These are phyloP conservation scores for Lacerta viridis DNA, from an alignment of 2,797 vertebrate genomes.

Conservation along the genomic window DNA sequence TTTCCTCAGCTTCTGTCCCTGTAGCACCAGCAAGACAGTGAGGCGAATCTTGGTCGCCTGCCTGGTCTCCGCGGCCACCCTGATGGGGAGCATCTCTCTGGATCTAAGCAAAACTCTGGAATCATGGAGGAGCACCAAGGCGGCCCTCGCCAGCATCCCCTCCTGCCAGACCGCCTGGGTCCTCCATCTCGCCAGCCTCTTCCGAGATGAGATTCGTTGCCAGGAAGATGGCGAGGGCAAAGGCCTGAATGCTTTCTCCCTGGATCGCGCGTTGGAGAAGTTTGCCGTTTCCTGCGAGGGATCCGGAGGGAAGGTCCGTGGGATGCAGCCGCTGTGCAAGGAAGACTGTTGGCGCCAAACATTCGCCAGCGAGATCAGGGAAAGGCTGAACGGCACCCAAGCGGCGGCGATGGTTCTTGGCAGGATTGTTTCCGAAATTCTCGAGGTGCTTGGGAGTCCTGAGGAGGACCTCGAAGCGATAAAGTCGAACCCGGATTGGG, in stretches of 20 bases:
- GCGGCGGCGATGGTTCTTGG: constrained; percentile 35
- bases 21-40: constrained; percentile 78
- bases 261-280: constrained; percentile 31
- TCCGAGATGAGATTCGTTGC: constrained; percentile 78
- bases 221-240: constrained; percentile 37
- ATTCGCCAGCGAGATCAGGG: constrained; percentile 51
- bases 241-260: neutral
- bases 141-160: constrained; percentile 77
- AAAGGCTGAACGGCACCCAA: constrained; percentile 46
- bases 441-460: constrained; percentile 75
- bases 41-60: constrained; percentile 84
- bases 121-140: constrained; percentile 77
- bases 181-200: constrained; percentile 75
- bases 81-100: constrained; percentile 84
- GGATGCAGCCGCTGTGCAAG: constrained; percentile 71
- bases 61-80: constrained; percentile 83
- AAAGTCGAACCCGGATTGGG: constrained; percentile 81
- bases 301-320: constrained; percentile 41
- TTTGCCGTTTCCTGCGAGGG: constrained; percentile 74
- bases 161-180: constrained; percentile 83
- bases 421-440: constrained; percentile 75
- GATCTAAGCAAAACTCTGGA: constrained; percentile 83
- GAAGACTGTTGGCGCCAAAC: constrained; percentile 72
- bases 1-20: constrained; percentile 44
- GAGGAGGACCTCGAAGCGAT: constrained; percentile 73